A percentile compares a stretch with the other conserved stretches of the same genome.
Conservation (phyloP, 1,140 invertebrate species). For the Conopomorpha cramerella region DNA sequence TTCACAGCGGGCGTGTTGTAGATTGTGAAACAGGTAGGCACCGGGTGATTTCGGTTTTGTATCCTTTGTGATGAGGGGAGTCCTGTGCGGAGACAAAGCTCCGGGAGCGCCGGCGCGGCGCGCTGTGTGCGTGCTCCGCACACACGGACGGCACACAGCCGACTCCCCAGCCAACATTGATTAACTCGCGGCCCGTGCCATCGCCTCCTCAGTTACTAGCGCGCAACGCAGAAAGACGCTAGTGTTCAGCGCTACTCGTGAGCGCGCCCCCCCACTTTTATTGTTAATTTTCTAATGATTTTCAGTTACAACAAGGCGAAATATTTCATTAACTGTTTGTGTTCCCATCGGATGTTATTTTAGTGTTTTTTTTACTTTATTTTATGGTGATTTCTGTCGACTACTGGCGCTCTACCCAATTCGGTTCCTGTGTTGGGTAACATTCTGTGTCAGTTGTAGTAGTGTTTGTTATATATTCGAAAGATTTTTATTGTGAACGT, state of each 20-base stretch:
- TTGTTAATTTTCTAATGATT: conserved; percentile 38
- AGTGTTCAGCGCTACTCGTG: conserved; percentile 29
- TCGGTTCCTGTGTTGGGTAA: conserved; percentile 44
- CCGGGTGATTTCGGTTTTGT: conserved; percentile 9
- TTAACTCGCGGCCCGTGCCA: conserved; percentile 11
- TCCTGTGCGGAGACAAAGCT: conserved; percentile 10
- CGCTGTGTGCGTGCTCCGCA: conserved; percentile 6
- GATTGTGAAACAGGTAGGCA: conserved; percentile 14
- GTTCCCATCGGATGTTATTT: too few species aligned
- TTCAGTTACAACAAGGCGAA: too few species aligned
- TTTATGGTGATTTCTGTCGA: conserved; percentile 14
- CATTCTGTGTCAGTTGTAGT: conserved; percentile 49
- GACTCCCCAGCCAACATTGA: conserved; percentile 4
- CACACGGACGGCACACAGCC: conserved; percentile 1
- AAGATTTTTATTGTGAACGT: conserved; percentile 48
- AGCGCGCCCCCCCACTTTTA: conserved; percentile 37
- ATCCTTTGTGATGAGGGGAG: conserved; percentile 18
- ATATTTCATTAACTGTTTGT: too few species aligned
- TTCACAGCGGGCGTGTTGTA: conserved; percentile 7
- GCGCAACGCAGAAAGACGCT: conserved; percentile 44
- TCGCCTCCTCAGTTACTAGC: conserved; percentile 49
- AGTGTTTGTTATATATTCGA: conserved; percentile 47
- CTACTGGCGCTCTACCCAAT: conserved; percentile 16
- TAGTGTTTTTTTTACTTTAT: conserved; percentile 7
- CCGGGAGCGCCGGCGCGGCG: conserved; percentile 20